A percentile compares a stretch with the other conserved stretches of the same genome.
Conservation (phyloP, 2,797 vertebrate genomes). For the Mus caroli region DNA sequence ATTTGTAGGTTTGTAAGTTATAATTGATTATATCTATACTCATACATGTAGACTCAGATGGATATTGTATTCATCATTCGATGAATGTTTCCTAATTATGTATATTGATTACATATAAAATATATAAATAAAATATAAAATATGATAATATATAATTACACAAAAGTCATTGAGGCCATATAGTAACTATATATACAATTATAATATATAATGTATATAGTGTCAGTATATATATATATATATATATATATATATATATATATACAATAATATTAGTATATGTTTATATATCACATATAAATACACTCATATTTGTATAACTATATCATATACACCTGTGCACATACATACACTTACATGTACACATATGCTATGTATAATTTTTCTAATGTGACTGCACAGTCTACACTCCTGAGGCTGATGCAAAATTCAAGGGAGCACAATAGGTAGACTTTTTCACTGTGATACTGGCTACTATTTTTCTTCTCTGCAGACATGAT, state of each 20-base stretch:
- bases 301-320: not conserved
- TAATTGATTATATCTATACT: not conserved
- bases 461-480: not conserved
- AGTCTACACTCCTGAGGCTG: not conserved
- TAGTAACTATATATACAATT: not conserved
- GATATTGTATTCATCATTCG: not conserved
- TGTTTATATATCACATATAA: not conserved
- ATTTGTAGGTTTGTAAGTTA: not conserved
- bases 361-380: not conserved
- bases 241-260: not conserved
- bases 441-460: not conserved
- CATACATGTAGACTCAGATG: not conserved
- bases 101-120: not conserved
- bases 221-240: not conserved
- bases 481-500: constrained; percentile 27
- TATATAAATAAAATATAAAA: not conserved
- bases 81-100: not conserved
- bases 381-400: not conserved
- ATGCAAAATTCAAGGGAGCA: constrained; percentile 35
- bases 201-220: not conserved
- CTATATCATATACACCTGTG: not conserved
- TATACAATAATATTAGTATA: not conserved
- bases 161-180: not conserved
- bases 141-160: not conserved
- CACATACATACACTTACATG: not conserved